Evolutionary conservation across 2,888 invertebrate genomes (phyloP).

Genomic region (Lasioglossum calceatum): DNA sequence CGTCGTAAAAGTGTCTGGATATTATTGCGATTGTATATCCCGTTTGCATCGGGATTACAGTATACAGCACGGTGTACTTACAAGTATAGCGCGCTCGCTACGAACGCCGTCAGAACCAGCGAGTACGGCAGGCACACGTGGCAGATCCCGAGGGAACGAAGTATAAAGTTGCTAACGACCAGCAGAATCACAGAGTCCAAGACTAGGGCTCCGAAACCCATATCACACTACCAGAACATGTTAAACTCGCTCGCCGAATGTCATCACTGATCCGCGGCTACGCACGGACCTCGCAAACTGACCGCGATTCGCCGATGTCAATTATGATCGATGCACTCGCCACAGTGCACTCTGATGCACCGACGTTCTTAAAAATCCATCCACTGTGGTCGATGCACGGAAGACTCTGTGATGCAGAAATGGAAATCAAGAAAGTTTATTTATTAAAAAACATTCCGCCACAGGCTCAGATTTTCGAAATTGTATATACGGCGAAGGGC

Average conservation of each 20-base stretch:
- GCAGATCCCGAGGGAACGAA: conserved; percentile 75
- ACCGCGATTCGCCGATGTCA: not conserved
- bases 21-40: not conserved
- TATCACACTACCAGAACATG: conserved; percentile 72
- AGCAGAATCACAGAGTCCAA: conserved; percentile 76
- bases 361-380: not conserved
- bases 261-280: not conserved
- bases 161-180: conserved; percentile 70
- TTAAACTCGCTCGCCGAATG: conserved; percentile 18
- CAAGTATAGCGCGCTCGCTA: conserved; percentile 74
- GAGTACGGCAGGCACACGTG: conserved; percentile 78
- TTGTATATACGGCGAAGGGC: not conserved
- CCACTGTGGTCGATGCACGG: not conserved
- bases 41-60: not conserved
- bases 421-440: not conserved
- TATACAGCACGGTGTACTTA: conserved; percentile 59
- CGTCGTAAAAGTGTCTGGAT: too few species aligned
- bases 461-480: not conserved
- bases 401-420: not conserved
- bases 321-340: not conserved
- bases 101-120: conserved; percentile 75
- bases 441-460: too few species aligned
- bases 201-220: conserved; percentile 74
- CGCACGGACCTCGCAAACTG: not conserved
- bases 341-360: not conserved